Percentiles rank a stretch among this genome's conserved stretches.
phyloP scores from a whole-genome alignment of 2,888 invertebrate genomes.

The Ditula angustiorana region DNA sequence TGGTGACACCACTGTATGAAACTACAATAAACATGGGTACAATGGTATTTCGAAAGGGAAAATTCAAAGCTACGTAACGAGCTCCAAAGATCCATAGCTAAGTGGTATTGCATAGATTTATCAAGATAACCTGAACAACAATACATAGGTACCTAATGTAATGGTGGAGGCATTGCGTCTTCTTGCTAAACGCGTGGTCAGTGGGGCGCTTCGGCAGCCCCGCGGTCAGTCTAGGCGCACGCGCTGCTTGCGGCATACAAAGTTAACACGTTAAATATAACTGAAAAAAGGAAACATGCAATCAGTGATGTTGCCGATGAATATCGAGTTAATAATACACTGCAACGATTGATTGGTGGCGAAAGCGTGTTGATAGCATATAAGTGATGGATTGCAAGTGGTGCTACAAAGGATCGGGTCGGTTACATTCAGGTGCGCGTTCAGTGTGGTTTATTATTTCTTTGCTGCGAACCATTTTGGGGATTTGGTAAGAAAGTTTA shows the following conservation, averaged over 20 bases:
- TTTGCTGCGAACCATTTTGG: not conserved
- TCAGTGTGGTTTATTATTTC: conserved; percentile 12
- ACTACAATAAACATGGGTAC: conserved; percentile 39
- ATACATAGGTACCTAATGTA: conserved; percentile 73
- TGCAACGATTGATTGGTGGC: conserved; percentile 19
- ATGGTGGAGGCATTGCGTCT: conserved; percentile 58
- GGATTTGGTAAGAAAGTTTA: conserved; percentile 13
- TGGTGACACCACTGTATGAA: too few species aligned
- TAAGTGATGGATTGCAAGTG: conserved; percentile 24
- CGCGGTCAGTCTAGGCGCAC: conserved; percentile 46
- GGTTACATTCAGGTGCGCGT: not conserved
- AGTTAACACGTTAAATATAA: conserved; percentile 23
- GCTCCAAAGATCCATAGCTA: conserved; percentile 46
- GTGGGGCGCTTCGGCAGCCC: conserved; percentile 61
- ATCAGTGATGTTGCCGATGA: conserved; percentile 22
- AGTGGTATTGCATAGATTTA: conserved; percentile 67
- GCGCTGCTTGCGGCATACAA: conserved; percentile 40
- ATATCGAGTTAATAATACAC: conserved; percentile 15
- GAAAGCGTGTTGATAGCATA: conserved; percentile 31
- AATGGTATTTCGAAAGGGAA: conserved; percentile 50
- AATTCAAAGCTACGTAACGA: conserved; percentile 48
- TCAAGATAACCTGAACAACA: conserved; percentile 71
- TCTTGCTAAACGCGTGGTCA: conserved; percentile 70
- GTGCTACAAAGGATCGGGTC: conserved; percentile 4
- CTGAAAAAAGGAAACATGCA: conserved; percentile 31